These are phyloP conservation scores for Portevinia maculata DNA, from an alignment of 2,888 invertebrate species.

Conservation along the genomic window DNA sequence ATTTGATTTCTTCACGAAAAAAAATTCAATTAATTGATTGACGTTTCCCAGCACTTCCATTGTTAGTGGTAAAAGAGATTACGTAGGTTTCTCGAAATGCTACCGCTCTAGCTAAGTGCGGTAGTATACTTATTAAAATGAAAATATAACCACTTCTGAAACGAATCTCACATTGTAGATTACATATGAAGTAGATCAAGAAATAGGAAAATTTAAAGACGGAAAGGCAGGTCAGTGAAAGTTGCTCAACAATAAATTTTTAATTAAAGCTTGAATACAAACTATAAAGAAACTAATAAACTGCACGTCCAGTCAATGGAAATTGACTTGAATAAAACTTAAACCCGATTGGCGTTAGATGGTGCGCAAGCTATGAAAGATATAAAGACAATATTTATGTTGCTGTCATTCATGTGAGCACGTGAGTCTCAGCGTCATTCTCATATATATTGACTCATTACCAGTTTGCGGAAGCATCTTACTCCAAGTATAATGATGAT, in stretches of 20 bases:
- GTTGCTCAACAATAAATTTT: slow-evolving; percentile 11
- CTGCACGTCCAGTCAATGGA: background rate
- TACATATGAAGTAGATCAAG: slow-evolving; percentile 11
- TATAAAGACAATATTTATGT: too few relatives aligned
- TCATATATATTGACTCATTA: too few relatives aligned
- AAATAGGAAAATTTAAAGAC: slow-evolving; percentile 1
- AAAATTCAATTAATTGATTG: slow-evolving; percentile 8
- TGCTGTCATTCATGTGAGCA: too few relatives aligned
- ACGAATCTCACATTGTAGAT: slow-evolving; percentile 21
- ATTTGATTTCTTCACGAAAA: background rate
- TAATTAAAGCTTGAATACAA: background rate
- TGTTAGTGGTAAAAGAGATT: slow-evolving; percentile 25
- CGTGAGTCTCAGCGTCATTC: too few relatives aligned
- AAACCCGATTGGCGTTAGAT: too few relatives aligned
- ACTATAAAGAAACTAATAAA: background rate
- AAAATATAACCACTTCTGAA: background rate
- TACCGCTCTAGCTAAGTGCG: slow-evolving; percentile 5
- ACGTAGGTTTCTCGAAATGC: slow-evolving; percentile 6
- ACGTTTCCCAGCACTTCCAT: slow-evolving; percentile 36
- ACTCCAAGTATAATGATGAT: too few relatives aligned
- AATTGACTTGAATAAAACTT: too few relatives aligned
- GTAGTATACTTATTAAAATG: slow-evolving; percentile 28
- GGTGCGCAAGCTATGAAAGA: too few relatives aligned
- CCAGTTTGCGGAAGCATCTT: too few relatives aligned
- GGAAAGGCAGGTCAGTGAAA: slow-evolving; percentile 11